Evolutionary conservation across 1,140 invertebrate species (phyloP).

Genomic region (Venturia canescens): DNA sequence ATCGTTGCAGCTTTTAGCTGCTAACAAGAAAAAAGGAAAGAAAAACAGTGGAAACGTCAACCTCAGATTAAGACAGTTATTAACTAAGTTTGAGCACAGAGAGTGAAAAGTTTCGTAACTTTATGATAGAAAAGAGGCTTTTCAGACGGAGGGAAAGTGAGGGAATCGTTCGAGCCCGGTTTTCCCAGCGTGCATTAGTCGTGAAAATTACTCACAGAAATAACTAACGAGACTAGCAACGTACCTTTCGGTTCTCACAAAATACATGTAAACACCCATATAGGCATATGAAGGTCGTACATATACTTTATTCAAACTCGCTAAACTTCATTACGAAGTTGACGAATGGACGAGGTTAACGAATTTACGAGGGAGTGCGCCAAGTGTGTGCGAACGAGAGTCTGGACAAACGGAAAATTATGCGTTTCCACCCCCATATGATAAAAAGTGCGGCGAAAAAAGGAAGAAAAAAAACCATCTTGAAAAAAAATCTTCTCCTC

Average conservation of each 20-base stretch:
- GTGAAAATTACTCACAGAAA: slow-evolving; percentile 36
- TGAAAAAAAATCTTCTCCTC: neutral
- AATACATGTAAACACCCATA: neutral
- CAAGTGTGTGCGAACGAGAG: neutral
- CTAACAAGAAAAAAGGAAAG: too few species aligned
- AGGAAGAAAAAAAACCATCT: neutral
- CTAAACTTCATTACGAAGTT: slow-evolving; percentile 39
- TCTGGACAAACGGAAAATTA: slow-evolving; percentile 38
- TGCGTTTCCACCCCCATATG: neutral
- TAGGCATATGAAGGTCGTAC: neutral
- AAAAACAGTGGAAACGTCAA: too few species aligned
- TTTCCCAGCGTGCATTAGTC: neutral
- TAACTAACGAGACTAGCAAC: slow-evolving; percentile 31
- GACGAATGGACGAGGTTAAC: slow-evolving; percentile 27
- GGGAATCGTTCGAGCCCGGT: neutral
- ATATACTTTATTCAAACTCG: slow-evolving; percentile 23
- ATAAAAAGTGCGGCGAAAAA: neutral
- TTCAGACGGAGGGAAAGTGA: neutral
- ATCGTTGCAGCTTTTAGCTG: too few species aligned
- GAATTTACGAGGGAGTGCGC: slow-evolving; percentile 18
- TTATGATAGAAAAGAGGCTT: neutral
- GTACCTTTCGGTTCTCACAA: slow-evolving; percentile 4
- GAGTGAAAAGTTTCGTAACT: neutral
- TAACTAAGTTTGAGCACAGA: too few species aligned
- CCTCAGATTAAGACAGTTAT: too few species aligned